Base-by-base conservation (phyloP, 1,140 invertebrate genomes). In the Drosophila nigrodunni region DNA sequence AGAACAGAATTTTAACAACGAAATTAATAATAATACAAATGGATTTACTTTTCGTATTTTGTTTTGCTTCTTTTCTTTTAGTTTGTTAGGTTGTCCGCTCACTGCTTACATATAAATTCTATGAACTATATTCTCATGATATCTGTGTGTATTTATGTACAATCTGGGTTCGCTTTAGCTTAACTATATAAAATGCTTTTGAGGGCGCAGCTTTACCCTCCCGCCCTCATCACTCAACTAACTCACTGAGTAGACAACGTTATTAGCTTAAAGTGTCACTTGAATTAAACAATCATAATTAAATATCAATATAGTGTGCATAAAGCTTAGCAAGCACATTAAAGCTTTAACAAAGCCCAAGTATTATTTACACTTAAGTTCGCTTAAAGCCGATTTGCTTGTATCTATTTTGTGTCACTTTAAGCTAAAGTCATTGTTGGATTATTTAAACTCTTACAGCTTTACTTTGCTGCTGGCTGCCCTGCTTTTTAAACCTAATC, bases 1-100 rank as follows among this genome's bases (percentile, higher is more conserved):
- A 66, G 54, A 72, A 72, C 71, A 68, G 65, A 74, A 55, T 61
- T 69, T 71, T 58, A 75, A 71, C 73, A 75, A 71, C 76, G 47
- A 61, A 69, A 59, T 58, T 59, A 71, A 75, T 75, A 18, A 75
- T 70, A 75, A 57, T 74, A 74, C 65, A 74, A 61, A 8, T 67
- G 35, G 37, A 70, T 39, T 50, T 57, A 5, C 1, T 30, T 30
- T 30, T 30, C 25, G 2, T 30, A 30, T 30, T 30, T 30, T 30
- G 25, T 30, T 30, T 30, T 30, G 3, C 25, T 30, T 30, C 25
- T 30, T 30, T 30, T 30, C 25, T 30, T 54, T 44, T 44, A 34
- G 61, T 57, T 61, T 18, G 30, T 58, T 55, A 62, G 61, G 50
- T 60, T 70, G 35, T 59, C 62, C 54, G 62, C 44, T 59, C 70